phyloP scores from a whole-genome alignment of 2,113 vertebrate species.

The Colossoma macropomum region DNA sequence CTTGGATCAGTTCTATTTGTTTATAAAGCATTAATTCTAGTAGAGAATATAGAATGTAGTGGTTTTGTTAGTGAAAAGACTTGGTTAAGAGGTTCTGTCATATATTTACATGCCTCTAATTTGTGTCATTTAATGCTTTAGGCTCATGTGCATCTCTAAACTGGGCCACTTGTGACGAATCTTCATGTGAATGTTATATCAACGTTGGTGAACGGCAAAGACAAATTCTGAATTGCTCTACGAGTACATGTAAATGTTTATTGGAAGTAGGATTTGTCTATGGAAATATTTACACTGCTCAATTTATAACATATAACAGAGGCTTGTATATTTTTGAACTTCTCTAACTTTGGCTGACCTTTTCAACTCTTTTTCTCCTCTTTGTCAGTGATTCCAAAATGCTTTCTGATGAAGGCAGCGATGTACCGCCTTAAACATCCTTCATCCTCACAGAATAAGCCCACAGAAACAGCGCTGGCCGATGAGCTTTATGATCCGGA shows the following conservation, averaged over 20 bases:
- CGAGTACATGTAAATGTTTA: slow-evolving; percentile 29
- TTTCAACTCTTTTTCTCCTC: neutral
- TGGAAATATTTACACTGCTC: neutral
- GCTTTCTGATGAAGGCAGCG: slow-evolving; percentile 84
- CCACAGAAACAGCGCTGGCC: slow-evolving; percentile 69
- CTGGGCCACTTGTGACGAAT: slow-evolving; percentile 40
- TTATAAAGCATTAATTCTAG: neutral
- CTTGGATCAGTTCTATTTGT: neutral
- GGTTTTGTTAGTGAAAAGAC: too few species aligned
- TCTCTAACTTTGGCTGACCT: neutral
- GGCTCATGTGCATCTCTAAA: slow-evolving; percentile 17
- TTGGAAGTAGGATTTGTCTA: neutral
- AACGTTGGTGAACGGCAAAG: neutral
- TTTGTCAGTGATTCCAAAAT: slow-evolving; percentile 79
- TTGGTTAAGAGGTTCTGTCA: neutral
- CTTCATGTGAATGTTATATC: slow-evolving; percentile 24
- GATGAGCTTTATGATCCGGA: slow-evolving; percentile 83
- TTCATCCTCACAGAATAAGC: slow-evolving; percentile 68
- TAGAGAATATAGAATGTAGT: neutral
- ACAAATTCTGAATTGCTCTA: slow-evolving; percentile 41
- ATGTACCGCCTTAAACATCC: slow-evolving; percentile 41
- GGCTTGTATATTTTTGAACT: neutral
- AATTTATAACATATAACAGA: neutral
- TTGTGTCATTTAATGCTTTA: neutral
- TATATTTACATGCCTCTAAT: neutral